These are phyloP conservation scores for Dorcus parallelipipedus DNA, from an alignment of 2,888 invertebrate species.

Conservation along the genomic window DNA sequence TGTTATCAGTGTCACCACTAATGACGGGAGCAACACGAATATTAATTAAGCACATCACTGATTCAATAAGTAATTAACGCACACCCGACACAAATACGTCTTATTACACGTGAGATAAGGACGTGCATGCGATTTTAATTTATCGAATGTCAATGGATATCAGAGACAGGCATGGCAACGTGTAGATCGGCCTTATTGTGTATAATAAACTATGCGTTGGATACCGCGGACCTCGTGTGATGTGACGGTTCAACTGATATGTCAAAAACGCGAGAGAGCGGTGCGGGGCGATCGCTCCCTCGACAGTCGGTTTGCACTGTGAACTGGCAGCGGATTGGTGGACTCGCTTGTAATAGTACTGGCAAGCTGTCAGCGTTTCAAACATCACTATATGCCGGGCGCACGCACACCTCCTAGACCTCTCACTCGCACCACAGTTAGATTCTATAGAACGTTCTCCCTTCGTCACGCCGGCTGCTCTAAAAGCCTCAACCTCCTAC, in stretches of 20 bases:
- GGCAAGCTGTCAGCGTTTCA: slow-evolving; percentile 53
- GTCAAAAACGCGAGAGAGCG: slow-evolving; percentile 35
- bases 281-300: slow-evolving; percentile 35
- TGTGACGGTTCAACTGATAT: slow-evolving; percentile 38
- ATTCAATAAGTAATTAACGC: slow-evolving; percentile 2
- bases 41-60: slow-evolving; percentile 28
- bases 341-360: slow-evolving; percentile 49
- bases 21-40: slow-evolving; percentile 18
- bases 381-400: slow-evolving; percentile 50
- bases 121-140: slow-evolving; percentile 1
- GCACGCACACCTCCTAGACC: slow-evolving; percentile 45
- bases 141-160: slow-evolving; percentile 3
- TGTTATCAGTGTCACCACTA: slow-evolving; percentile 25
- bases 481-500: slow-evolving; percentile 47
- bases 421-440: slow-evolving; percentile 34
- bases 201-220: slow-evolving; percentile 27
- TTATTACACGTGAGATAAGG: no score
- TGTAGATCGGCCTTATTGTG: not conserved
- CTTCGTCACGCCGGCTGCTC: slow-evolving; percentile 40
- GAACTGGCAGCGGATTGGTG: slow-evolving; percentile 47
- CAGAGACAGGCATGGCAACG: not conserved
- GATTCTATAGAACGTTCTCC: slow-evolving; percentile 36
- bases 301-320: slow-evolving; percentile 47
- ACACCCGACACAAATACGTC: not conserved
- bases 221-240: slow-evolving; percentile 39